phyloP scores from a whole-genome alignment of 2,888 invertebrate genomes.

The Caenorhabditis imperialis region DNA sequence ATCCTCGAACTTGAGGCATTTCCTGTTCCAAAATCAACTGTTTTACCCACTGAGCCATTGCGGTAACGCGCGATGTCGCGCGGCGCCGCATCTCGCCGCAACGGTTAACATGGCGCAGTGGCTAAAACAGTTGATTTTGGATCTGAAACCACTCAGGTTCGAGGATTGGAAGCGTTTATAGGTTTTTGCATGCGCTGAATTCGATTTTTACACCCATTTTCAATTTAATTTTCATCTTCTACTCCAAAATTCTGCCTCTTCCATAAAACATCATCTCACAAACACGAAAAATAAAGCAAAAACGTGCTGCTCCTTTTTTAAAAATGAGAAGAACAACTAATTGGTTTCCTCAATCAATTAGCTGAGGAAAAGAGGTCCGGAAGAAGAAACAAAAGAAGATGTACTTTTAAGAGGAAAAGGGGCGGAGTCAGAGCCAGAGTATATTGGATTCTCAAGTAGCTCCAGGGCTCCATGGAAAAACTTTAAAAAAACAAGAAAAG shows the following conservation, averaged over 20 bases:
- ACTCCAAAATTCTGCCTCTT: not conserved
- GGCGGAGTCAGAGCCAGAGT: too few relatives aligned
- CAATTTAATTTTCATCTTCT: slow-evolving; percentile 2
- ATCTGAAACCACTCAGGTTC: not conserved
- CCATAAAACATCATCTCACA: not conserved
- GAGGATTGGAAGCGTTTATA: not conserved
- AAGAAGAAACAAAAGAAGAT: too few relatives aligned
- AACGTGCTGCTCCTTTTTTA: not conserved
- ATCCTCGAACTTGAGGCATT: too few relatives aligned
- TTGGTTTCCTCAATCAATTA: slow-evolving; percentile 38
- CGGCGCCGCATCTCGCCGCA: not conserved
- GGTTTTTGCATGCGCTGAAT: not conserved
- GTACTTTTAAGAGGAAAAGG: too few relatives aligned
- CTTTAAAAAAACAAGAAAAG: slow-evolving; percentile 5
- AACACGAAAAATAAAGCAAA: not conserved
- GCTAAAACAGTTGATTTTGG: not conserved
- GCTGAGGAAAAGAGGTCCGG: not conserved
- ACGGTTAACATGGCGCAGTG: not conserved
- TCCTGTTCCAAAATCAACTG: too few relatives aligned
- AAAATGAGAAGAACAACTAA: slow-evolving; percentile 8
- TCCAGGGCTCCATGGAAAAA: slow-evolving; percentile 9
- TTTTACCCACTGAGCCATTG: not conserved
- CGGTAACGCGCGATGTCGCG: not conserved
- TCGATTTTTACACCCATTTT: too few relatives aligned
- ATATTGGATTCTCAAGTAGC: too few relatives aligned